phyloP scores from a whole-genome alignment of 2,113 vertebrate genomes.

The Bubo scandiacus region DNA sequence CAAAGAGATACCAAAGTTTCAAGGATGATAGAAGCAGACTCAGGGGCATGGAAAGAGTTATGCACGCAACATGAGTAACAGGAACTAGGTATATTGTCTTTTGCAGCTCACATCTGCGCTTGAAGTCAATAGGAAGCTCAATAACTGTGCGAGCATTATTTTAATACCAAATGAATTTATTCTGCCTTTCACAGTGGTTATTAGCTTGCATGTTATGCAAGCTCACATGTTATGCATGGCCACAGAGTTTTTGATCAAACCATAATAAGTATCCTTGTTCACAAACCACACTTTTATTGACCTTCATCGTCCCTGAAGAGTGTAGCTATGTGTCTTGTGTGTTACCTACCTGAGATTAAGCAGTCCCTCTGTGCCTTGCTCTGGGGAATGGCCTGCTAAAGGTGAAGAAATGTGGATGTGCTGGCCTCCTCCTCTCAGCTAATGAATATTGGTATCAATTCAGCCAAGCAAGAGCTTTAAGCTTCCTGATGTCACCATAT shows the following conservation, averaged over 20 bases:
- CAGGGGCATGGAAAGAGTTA: neutral
- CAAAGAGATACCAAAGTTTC: neutral
- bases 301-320: neutral
- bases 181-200: neutral
- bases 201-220: neutral
- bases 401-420: neutral
- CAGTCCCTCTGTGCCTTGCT: neutral
- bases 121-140: neutral
- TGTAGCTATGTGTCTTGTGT: neutral
- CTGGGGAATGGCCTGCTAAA: neutral
- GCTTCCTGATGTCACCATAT: neutral
- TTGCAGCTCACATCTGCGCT: neutral
- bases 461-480: neutral
- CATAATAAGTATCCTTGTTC: neutral
- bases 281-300: neutral
- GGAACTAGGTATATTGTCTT: neutral
- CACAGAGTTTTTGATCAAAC: neutral
- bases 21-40: neutral
- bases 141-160: fast-evolving
- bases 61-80: neutral
- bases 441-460: neutral
- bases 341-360: neutral
- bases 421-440: neutral
- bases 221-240: neutral
- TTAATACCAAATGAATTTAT: conserved; percentile 6